Percentiles rank a stretch among this genome's conserved stretches.
phyloP scores from a whole-genome alignment of 2,797 vertebrate genomes.

The Masticophis lateralis region DNA sequence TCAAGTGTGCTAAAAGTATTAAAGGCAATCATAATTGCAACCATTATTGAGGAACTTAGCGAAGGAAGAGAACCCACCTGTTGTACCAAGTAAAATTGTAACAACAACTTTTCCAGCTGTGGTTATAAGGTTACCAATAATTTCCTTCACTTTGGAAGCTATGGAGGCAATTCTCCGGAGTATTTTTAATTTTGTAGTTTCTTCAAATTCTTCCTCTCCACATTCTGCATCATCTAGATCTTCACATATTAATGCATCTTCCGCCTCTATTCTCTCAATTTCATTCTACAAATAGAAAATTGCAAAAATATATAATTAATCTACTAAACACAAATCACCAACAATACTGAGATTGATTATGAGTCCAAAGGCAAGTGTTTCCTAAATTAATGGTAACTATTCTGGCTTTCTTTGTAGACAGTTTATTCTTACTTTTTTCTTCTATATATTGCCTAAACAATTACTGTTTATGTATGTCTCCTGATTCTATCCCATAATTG shows the following conservation, averaged over 20 bases:
- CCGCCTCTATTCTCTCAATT: constrained; percentile 83
- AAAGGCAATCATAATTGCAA: constrained; percentile 36
- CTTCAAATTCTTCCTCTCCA: constrained; percentile 82
- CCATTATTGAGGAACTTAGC: constrained; percentile 34
- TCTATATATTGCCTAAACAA: neutral
- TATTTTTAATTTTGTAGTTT: constrained; percentile 86
- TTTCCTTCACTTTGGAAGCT: constrained; percentile 88
- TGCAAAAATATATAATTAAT: neutral
- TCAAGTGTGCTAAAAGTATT: constrained; percentile 2
- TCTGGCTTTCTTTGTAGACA: neutral
- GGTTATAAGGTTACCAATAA: constrained; percentile 95
- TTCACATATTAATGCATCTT: constrained; percentile 86
- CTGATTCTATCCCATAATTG: neutral
- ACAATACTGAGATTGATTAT: neutral
- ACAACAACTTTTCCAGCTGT: constrained; percentile 96
- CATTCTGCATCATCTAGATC: constrained; percentile 85
- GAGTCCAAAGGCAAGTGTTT: neutral
- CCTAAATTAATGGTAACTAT: neutral
- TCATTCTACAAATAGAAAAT: constrained; percentile 63
- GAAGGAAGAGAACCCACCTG: constrained; percentile 77
- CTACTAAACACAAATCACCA: neutral
- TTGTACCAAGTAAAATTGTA: constrained; percentile 89
- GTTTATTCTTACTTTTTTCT: neutral
- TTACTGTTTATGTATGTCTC: neutral
- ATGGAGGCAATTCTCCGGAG: constrained; percentile 82